Conservation (phyloP, 2,888 invertebrate species). For the Pemphredon lugubris region DNA sequence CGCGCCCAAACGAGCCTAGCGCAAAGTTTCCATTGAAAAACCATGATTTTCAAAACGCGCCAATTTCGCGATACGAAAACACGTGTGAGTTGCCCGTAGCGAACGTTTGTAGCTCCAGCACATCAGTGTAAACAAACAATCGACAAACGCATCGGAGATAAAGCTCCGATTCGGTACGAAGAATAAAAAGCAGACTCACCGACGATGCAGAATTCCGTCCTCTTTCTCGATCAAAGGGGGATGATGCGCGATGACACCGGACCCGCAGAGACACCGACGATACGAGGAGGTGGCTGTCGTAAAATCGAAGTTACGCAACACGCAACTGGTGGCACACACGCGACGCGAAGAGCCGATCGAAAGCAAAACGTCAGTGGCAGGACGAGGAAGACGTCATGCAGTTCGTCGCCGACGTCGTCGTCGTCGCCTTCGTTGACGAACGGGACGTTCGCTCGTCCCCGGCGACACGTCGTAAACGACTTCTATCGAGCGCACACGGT, state of each 20-base stretch:
- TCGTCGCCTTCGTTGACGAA: constrained; percentile 6
- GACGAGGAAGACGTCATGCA: no score
- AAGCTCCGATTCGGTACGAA: no score
- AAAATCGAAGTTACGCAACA: constrained; percentile 74
- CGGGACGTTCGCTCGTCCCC: no score
- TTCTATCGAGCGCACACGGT: constrained; percentile 34
- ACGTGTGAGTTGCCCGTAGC: no score
- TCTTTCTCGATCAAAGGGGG: constrained; percentile 9
- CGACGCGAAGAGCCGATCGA: constrained; percentile 54
- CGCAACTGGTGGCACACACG: constrained; percentile 78
- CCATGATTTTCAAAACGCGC: no score
- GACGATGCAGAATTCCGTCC: no score
- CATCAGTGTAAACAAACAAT: no score
- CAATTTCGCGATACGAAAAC: no score
- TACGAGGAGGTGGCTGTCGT: constrained; percentile 49
- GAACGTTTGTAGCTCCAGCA: no score
- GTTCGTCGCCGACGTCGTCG: constrained; percentile 27
- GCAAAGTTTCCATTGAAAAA: no score
- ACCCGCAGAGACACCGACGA: constrained; percentile 6
- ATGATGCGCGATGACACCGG: constrained; percentile 21
- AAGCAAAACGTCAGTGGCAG: constrained; percentile 61
- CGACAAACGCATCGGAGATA: no score
- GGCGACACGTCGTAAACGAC: constrained; percentile 20
- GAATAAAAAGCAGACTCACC: not conserved
- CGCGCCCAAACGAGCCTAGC: no score